Base-by-base conservation (phyloP, 2,888 invertebrate species). In the Agriopis marginaria region DNA sequence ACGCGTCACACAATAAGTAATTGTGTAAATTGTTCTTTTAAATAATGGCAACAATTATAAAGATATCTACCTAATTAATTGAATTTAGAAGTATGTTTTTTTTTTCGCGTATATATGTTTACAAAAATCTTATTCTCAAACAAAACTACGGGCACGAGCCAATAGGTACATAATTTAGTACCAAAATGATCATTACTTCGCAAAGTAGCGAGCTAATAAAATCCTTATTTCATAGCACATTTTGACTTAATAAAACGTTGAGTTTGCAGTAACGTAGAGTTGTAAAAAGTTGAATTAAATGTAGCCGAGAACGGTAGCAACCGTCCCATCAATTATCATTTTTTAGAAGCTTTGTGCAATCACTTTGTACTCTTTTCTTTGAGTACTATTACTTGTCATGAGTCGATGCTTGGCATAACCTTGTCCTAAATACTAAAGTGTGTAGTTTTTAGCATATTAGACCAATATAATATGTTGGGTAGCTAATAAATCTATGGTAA, bases 141-240 rank as follows among this genome's bases (percentile, higher is more conserved):
- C 7, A 17, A 45, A 58, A 44, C 32, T 47, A 11, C 7, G 7
- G 17, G 44, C 7, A 42, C 10, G 8, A 55, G 49, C 9, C 32
- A 40, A 60, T 60, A 23, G 17, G 17, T 23, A 49, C 60, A 42
- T 17, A 61, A 61, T 42, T 40, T 51, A 61, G 50, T 50, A 50
- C 10, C 17, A 51, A 61, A 61, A 61, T 61, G 6, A 50, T 50
- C 61, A 61, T 61, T 12, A 61, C 51, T 61, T 42, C 17, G 11
- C 51, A 42, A 17, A 42, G 61, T 51, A 42, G 50, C 32, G 49
- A 49, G 14, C 50, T 51, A 61, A 51, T 61, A 61, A 61, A 61
- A 50, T 8, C 61, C 49, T 50, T 51, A 61, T 61, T 51, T 61
- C 47, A 61, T 61, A 51, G 61, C 49, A 23, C 61, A 39, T 61